A percentile compares a stretch with the other conserved stretches of the same genome.
Evolutionary conservation across 2,113 vertebrate species (phyloP).

Genomic region (Rana temporaria): DNA sequence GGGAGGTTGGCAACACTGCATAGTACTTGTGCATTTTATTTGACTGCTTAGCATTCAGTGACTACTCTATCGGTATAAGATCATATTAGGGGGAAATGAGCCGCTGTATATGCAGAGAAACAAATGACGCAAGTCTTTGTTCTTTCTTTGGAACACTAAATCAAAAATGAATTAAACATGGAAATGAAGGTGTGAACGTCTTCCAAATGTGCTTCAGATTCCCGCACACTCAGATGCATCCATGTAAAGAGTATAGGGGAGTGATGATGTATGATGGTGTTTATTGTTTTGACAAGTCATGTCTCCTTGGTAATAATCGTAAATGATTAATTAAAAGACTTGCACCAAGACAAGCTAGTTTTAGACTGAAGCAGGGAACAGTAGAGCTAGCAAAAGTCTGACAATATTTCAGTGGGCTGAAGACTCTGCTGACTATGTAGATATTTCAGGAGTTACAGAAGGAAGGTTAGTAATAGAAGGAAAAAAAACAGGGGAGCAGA

Average conservation of each 20-base stretch:
- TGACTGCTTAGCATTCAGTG: no score
- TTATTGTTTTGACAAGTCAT: constrained; percentile 29
- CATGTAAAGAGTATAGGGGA: neutral
- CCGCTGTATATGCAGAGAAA: neutral
- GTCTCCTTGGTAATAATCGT: constrained; percentile 19
- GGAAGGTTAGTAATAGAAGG: neutral
- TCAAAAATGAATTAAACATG: neutral
- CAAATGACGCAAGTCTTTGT: neutral
- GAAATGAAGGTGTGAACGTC: neutral
- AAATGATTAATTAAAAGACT: constrained; percentile 38
- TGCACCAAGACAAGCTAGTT: constrained; percentile 1
- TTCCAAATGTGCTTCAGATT: neutral
- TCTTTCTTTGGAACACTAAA: neutral
- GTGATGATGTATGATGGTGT: constrained; percentile 27
- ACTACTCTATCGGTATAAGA: no score
- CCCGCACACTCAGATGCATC: neutral
- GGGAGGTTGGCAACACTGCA: no score
- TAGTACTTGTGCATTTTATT: no score
- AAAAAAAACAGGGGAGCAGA: no score
- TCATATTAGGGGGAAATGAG: neutral
- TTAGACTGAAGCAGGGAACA: neutral
- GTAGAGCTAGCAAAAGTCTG: neutral
- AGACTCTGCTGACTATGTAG: neutral
- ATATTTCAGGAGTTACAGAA: neutral
- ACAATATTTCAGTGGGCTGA: neutral